These are phyloP conservation scores for Agrilus mali DNA, from an alignment of 2,888 invertebrate genomes.

Conservation along the genomic window DNA sequence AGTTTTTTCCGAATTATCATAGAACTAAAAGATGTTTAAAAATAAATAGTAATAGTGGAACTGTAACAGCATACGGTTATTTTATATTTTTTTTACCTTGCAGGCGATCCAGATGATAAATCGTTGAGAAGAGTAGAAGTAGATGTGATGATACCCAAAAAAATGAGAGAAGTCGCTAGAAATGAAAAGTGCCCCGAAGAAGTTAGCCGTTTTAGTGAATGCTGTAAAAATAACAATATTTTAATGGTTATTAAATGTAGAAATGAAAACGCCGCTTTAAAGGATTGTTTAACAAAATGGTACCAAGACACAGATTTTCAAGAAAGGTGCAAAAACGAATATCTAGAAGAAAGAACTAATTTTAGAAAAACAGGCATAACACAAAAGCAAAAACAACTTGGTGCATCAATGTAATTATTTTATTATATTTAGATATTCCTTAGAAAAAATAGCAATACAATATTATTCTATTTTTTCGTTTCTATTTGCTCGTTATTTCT, in stretches of 20 bases:
- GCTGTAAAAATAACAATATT: conserved; percentile 49
- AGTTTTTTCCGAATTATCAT: not conserved
- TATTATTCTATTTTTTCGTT: conserved; percentile 1
- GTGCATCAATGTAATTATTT: conserved; percentile 7
- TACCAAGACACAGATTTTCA: conserved; percentile 64
- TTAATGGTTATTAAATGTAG: conserved; percentile 66
- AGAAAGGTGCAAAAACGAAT: conserved; percentile 61
- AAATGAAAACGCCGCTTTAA: conserved; percentile 53
- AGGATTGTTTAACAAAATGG: conserved; percentile 62
- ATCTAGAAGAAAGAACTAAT: conserved; percentile 68
- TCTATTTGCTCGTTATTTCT: conserved; percentile 13
- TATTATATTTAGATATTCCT: not conserved
- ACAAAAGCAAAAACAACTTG: conserved; percentile 33
- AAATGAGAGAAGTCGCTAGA: conserved; percentile 74
- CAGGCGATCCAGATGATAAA: conserved; percentile 77
- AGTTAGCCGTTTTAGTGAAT: conserved; percentile 57
- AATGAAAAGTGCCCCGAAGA: conserved; percentile 62
- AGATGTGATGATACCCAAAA: conserved; percentile 80
- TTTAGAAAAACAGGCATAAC: conserved; percentile 70
- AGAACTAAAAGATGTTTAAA: too few species aligned
- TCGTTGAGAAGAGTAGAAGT: conserved; percentile 76
- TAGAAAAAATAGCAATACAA: conserved; percentile 1
- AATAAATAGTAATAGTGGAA: not conserved
- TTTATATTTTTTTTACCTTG: conserved; percentile 3
- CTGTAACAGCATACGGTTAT: not conserved